Conservation (phyloP, 2,797 vertebrate species). For the Lacerta bilineata region DNA sequence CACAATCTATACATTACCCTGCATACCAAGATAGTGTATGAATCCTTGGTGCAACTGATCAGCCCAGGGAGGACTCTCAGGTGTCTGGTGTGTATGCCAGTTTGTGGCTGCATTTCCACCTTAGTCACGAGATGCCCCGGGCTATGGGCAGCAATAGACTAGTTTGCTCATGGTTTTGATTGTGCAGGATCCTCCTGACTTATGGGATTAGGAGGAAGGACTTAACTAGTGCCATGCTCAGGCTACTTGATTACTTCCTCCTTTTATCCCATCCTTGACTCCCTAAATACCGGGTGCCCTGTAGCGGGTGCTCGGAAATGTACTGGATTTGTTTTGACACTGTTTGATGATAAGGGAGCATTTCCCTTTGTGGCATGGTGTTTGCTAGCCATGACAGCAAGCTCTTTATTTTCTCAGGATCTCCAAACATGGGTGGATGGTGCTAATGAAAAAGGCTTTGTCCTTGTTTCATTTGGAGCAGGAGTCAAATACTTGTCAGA, state of each 20-base stretch:
- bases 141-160: not conserved
- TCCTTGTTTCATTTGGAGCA: conserved; percentile 97
- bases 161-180: not conserved
- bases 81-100: not conserved
- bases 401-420: conserved; percentile 80
- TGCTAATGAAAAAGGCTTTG: conserved; percentile 92
- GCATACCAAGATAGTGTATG: not conserved
- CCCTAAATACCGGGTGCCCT: not conserved
- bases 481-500: conserved; percentile 97
- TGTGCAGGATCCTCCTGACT: not conserved
- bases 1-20: not conserved
- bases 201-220: not conserved
- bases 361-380: fast-evolving
- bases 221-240: not conserved
- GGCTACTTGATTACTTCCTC: not conserved
- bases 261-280: not conserved
- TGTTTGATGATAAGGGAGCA: not conserved
- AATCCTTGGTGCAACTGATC: not conserved
- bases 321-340: not conserved
- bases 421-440: conserved; percentile 91
- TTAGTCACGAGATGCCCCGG: not conserved
- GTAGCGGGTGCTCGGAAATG: not conserved
- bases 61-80: not conserved
- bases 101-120: not conserved
- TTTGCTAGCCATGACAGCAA: conserved; percentile 15